These are phyloP conservation scores for Xestia xanthographa DNA, from an alignment of 2,888 invertebrate genomes.

Conservation along the genomic window DNA sequence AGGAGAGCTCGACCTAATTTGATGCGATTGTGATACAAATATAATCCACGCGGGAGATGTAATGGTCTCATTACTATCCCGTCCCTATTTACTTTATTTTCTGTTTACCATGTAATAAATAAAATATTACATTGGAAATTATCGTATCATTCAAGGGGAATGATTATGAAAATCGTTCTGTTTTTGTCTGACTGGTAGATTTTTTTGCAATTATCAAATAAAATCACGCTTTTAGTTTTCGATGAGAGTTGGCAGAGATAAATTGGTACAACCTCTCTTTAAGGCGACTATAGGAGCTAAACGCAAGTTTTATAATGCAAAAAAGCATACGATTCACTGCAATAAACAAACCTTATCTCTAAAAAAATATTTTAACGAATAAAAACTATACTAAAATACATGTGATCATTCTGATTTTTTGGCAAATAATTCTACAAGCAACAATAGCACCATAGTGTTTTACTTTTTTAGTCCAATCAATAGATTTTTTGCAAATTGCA, in stretches of 20 bases:
- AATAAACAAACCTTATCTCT: too few relatives aligned
- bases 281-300: too few relatives aligned
- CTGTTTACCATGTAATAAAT: neutral
- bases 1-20: constrained; percentile 70
- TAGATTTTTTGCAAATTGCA: too few relatives aligned
- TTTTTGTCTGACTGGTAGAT: neutral
- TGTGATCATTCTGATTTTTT: too few relatives aligned
- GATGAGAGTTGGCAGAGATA: neutral
- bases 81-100: constrained; percentile 21
- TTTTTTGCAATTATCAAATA: neutral
- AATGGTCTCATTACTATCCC: constrained; percentile 15
- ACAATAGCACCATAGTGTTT: too few relatives aligned
- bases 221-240: neutral
- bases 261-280: neutral
- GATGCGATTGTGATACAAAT: constrained; percentile 66
- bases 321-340: too few relatives aligned
- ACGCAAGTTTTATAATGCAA: too few relatives aligned
- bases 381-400: too few relatives aligned
- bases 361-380: too few relatives aligned
- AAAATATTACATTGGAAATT: neutral
- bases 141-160: neutral
- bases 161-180: neutral
- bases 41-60: constrained; percentile 67
- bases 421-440: too few relatives aligned
- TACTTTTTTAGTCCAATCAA: too few relatives aligned